Base-by-base conservation (phyloP, 2,888 invertebrate species). In the Ectemnius continuus region DNA sequence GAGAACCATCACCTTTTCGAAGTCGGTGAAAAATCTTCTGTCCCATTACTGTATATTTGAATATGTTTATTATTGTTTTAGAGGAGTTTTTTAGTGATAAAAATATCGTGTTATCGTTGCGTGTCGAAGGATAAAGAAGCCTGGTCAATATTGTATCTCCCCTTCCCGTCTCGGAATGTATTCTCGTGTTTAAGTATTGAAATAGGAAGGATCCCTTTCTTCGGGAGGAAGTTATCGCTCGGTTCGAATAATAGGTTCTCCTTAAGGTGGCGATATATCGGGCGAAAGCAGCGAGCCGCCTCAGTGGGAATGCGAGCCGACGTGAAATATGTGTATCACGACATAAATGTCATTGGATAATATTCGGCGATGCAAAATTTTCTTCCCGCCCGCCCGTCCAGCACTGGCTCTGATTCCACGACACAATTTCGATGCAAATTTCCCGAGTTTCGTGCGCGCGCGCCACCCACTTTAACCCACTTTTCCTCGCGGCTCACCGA, bases 391-490 rank as follows among this genome's bases (percentile, higher is more conserved):
- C 16, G 58, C 61, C 45, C 36, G 18, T 47, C 65, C 61, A 46
- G 72, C 72, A 5, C 6, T 61, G 46, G 13, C 45, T 18, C 61
- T 73, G 75, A 76, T 75, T 75, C 61, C 57, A 48, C 76, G 75
- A 47, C 67, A 76, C 76, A 76, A 76, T 76, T 75, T 76, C 75
- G 23, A 76, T 76, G 76, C 67, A 65, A 75, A 76, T 76, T 64
- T 60, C 11, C 47, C 11, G 48, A 8, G 62, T 62, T 56, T 56
- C 61, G 11, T 48, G 23, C n/a, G 11, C 18, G 28, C 2, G 8
- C 36, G 36, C 36, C 8, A 36, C 62, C 36, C 63, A 16, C 66
- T 66, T 56, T 26, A 52, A 63, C 62, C 61, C 60, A 18, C 47
- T 48, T 59, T 16, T 16, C 52, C 11, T 8, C 52, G 46, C 28